Evolutionary conservation across 2,113 vertebrate species (phyloP).

Genomic region (Istiophorus platypterus): DNA sequence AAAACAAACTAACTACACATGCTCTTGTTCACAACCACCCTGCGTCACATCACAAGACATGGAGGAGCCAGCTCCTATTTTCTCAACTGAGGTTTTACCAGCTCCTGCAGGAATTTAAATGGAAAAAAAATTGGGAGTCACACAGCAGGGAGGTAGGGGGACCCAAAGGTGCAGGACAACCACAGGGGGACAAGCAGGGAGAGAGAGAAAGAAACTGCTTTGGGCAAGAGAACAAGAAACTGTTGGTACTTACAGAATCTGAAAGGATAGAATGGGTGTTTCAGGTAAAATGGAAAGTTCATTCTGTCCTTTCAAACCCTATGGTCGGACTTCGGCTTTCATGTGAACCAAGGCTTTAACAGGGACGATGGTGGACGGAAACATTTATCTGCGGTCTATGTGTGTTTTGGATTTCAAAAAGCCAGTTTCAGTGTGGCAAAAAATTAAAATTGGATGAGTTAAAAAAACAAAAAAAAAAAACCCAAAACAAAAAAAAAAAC

Average conservation of each 20-base stretch:
- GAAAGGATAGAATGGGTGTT: neutral
- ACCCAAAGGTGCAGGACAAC: constrained; percentile 9
- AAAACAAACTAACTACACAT: neutral
- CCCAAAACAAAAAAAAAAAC: neutral
- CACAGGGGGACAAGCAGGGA: neutral
- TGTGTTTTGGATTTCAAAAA: neutral
- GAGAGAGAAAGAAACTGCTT: constrained; percentile 26
- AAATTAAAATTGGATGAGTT: no score
- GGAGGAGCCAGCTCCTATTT: neutral
- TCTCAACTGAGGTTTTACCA: neutral
- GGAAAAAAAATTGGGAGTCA: neutral
- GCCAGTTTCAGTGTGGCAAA: neutral
- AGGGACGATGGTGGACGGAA: neutral
- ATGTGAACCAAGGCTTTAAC: constrained; percentile 9
- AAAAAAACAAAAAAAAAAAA: neutral
- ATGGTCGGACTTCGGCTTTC: neutral
- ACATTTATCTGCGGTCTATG: no score
- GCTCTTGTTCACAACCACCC: neutral
- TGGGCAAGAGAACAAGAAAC: constrained; percentile 40
- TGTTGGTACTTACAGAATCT: neutral
- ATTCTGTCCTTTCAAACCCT: neutral
- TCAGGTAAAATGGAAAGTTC: neutral
- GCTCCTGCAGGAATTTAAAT: neutral
- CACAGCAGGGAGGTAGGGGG: neutral
- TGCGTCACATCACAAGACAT: neutral